Evolutionary conservation across 2,113 vertebrate genomes (phyloP).

Genomic region (Catagonus wagneri): DNA sequence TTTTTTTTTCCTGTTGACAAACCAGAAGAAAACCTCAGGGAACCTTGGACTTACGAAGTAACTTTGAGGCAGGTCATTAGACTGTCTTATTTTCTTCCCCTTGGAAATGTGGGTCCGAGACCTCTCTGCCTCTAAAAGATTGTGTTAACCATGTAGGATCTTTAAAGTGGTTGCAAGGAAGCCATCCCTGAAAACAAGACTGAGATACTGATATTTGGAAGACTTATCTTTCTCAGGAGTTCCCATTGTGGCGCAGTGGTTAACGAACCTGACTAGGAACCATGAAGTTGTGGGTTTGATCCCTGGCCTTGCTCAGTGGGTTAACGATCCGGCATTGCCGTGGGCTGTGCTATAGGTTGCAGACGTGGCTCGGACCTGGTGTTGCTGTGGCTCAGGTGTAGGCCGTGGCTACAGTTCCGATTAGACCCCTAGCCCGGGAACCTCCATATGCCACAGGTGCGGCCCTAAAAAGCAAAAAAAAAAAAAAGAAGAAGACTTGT

Average conservation of each 20-base stretch:
- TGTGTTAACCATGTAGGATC: conserved; percentile 12
- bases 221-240: not conserved
- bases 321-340: no score
- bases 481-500: not conserved
- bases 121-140: not conserved
- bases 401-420: no score
- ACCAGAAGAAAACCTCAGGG: not conserved
- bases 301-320: no score
- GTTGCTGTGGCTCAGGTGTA: no score
- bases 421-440: no score
- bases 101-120: conserved; percentile 9
- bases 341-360: no score
- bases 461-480: no score
- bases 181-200: not conserved
- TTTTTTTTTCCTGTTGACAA: not conserved
- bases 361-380: no score
- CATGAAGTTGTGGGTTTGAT: no score
- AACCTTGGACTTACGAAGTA: conserved; percentile 2
- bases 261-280: no score
- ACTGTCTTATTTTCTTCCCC: not conserved
- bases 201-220: not conserved
- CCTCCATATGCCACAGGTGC: no score
- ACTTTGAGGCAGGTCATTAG: conserved; percentile 51
- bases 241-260: no score
- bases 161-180: conserved; percentile 30